Conservation (phyloP, 2,113 vertebrate genomes). For the Romanogobio albipinnatus region DNA sequence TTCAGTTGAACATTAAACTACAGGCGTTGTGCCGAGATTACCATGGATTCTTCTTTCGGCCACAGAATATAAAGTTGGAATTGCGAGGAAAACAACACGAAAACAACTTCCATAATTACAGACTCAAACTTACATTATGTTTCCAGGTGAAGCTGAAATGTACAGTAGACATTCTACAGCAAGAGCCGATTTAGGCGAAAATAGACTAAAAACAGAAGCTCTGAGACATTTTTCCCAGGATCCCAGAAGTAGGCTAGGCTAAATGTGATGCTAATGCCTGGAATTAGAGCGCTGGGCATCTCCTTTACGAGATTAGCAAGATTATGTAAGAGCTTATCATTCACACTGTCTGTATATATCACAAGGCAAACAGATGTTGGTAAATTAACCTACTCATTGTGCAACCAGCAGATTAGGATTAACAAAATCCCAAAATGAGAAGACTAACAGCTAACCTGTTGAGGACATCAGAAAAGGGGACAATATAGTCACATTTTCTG, state of each 20-base stretch:
- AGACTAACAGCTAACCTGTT: background rate
- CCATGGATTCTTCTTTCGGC: no score
- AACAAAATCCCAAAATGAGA: background rate
- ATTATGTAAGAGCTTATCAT: conserved; percentile 32
- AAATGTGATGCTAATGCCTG: background rate
- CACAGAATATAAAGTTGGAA: no score
- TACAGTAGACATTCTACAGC: background rate
- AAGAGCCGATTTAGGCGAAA: background rate
- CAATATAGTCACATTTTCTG: background rate
- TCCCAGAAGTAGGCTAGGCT: background rate
- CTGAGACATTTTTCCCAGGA: background rate
- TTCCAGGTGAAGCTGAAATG: background rate
- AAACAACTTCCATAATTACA: background rate
- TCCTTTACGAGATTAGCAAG: background rate
- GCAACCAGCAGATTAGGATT: conserved; percentile 17
- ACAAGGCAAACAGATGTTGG: background rate
- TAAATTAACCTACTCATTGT: background rate
- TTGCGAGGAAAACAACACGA: no score
- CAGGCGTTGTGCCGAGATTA: no score
- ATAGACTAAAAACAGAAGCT: background rate
- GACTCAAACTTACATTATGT: background rate
- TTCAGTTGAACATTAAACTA: background rate
- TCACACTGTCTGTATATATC: conserved; percentile 1
- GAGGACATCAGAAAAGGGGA: background rate
- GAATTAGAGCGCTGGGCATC: background rate